Evolutionary conservation across 2,113 vertebrate species (phyloP).

Genomic region (Galbula dea): DNA sequence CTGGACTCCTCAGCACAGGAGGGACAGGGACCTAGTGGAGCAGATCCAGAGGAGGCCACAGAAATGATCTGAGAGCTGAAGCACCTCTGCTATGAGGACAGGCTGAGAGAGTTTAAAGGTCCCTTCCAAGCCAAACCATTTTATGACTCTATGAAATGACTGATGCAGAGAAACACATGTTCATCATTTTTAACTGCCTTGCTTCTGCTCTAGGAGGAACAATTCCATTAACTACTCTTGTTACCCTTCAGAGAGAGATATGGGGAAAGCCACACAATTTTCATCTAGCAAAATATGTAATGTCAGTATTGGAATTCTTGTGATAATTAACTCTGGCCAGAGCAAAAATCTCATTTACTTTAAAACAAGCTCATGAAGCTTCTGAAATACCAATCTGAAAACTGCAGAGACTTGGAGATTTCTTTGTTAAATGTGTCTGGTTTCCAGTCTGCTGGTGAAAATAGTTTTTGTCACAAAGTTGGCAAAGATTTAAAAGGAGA

Average conservation of each 20-base stretch:
- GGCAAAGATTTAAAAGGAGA: not conserved
- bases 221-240: not conserved
- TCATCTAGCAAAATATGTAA: not conserved
- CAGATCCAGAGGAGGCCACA: too few relatives aligned
- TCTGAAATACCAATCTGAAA: not conserved
- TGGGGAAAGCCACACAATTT: not conserved
- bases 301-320: not conserved
- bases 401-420: not conserved
- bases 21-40: too few relatives aligned
- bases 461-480: conserved; percentile 1
- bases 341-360: not conserved
- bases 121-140: too few relatives aligned
- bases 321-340: not conserved
- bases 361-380: not conserved
- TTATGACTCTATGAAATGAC: not conserved
- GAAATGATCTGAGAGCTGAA: too few relatives aligned
- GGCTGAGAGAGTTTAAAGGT: too few relatives aligned
- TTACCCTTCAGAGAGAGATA: not conserved
- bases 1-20: not conserved
- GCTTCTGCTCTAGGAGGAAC: not conserved
- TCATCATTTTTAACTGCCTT: not conserved
- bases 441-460: not conserved
- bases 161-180: not conserved
- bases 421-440: not conserved
- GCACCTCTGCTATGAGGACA: too few relatives aligned